Evolutionary conservation across 2,888 invertebrate species (phyloP), one percentile per base, ranked within the genome.

Genomic region (Hylaea fasciaria): DNA sequence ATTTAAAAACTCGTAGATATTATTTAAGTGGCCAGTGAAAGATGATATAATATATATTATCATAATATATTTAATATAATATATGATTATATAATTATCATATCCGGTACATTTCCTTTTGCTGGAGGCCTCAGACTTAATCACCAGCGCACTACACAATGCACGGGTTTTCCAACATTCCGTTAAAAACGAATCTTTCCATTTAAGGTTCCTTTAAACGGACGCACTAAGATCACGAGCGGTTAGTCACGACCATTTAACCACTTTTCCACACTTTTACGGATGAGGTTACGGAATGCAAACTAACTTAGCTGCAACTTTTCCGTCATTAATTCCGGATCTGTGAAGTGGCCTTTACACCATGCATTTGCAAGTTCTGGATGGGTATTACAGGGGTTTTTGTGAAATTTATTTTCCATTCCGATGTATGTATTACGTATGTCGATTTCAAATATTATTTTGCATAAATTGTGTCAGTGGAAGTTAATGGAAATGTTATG

Each of bases 281-380:
- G 49, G 41, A 53, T 35, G 49, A 50, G 12, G 46, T 50, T 39
- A 41, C 9, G 57, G 53, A 57, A 62, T 35, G 50, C 49, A 46
- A 45, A 14, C 32, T 49, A 10, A 17, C 14, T 13, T 16, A 8
- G 8, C 22, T 13, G 16, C 49, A 53, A 53, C 45, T 53, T 48
- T 52, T 60, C 50, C 53, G 32, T 50, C 22, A 1, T 10, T 32
- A 10, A 45, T n/a, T 59, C 49, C 54, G 35, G 54, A 50, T 41
- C 29, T 35, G 22, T 55, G 60, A 50, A 54, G 55, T 37, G n/a
- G 9, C 12, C 29, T 22, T 44, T 14, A 14, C 40, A 8, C 13
- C 1, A 40, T 1, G n/a, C n/a, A n/a, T n/a, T n/a, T n/a, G n/a
- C n/a, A n/a, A n/a, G 44, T 49, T 5, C 28, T 28, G 16, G n/a